Conservation (phyloP, 1,140 invertebrate species). For the Trichomalopsis sarcophagae region DNA sequence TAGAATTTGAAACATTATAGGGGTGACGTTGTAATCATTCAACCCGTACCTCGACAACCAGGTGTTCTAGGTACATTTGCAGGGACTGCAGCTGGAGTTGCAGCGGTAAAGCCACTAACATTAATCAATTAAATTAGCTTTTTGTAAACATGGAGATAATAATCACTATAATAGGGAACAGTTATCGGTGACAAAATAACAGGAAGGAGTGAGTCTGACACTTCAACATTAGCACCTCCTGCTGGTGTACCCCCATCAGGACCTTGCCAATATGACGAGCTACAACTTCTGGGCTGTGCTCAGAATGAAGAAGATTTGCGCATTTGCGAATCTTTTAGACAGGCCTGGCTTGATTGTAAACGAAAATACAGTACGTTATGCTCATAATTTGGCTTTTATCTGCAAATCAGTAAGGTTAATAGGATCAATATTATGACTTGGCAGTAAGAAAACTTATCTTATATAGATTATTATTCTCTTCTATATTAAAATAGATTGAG, state of each 20-base stretch:
- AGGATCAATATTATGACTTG: slow-evolving; percentile 33
- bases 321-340: slow-evolving; percentile 51
- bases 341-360: slow-evolving; percentile 53
- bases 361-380: slow-evolving; percentile 49
- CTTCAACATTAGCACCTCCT: neutral
- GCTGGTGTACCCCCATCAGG: neutral
- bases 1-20: slow-evolving; percentile 42
- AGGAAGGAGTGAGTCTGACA: slow-evolving; percentile 36
- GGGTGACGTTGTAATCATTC: slow-evolving; percentile 47
- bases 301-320: slow-evolving; percentile 46
- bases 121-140: slow-evolving; percentile 13
- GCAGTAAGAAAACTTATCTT: neutral
- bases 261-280: slow-evolving; percentile 48
- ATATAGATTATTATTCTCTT: neutral
- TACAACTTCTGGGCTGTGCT: slow-evolving; percentile 53
- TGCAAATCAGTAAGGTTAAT: slow-evolving; percentile 44
- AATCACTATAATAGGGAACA: slow-evolving; percentile 48
- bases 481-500: too few species aligned
- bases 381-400: slow-evolving; percentile 19
- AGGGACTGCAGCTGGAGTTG: slow-evolving; percentile 56
- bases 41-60: slow-evolving; percentile 45
- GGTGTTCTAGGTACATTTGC: slow-evolving; percentile 53
- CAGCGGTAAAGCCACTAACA: slow-evolving; percentile 47
- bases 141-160: slow-evolving; percentile 17
- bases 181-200: slow-evolving; percentile 51